Percentiles rank a stretch among this genome's conserved stretches.
Conservation (phyloP, 2,113 vertebrate species). For the Galemys pyrenaicus region DNA sequence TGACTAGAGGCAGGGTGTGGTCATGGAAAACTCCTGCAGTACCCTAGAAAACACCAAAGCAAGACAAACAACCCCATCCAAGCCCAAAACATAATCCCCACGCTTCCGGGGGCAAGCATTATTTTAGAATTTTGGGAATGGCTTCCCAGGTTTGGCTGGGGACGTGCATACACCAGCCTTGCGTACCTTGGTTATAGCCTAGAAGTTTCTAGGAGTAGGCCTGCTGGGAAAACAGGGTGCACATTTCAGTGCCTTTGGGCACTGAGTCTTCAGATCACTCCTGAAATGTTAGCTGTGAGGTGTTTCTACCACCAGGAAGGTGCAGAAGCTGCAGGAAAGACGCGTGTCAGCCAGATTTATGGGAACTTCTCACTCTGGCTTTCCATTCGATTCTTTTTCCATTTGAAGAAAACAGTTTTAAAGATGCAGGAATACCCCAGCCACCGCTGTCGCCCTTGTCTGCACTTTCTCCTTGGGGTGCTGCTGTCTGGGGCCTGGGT, state of each 20-base stretch:
- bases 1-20: neutral
- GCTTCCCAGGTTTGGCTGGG: no score
- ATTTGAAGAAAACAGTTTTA: neutral
- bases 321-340: accelerated
- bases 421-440: neutral
- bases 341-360: neutral
- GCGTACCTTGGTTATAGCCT: accelerated
- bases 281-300: neutral
- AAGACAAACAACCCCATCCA: no score
- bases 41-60: neutral
- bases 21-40: neutral
- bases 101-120: accelerated
- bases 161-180: accelerated
- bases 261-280: neutral
- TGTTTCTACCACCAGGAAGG: neutral
- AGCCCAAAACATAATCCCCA: neutral
- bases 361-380: neutral
- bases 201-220: neutral
- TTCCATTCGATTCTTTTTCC: neutral
- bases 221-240: neutral
- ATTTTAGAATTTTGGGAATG: accelerated
- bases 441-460: no score
- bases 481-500: no score
- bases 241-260: neutral
- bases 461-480: neutral